Conservation (phyloP, 2,888 invertebrate species). For the Coleophora flavipennella region DNA sequence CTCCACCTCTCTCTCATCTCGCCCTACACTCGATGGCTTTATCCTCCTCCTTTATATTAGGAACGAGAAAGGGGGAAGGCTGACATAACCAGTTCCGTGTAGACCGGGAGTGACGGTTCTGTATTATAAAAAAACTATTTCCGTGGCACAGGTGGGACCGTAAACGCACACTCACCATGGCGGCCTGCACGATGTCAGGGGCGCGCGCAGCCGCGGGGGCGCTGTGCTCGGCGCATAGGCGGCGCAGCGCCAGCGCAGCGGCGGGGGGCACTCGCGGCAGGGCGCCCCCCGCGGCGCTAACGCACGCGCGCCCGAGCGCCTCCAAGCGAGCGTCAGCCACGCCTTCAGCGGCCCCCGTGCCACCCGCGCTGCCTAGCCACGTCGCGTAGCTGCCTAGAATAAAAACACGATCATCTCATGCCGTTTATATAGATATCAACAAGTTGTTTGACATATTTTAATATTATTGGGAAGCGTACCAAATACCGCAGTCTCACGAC, state of each 20-base stretch:
- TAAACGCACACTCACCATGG: slow-evolving; percentile 62
- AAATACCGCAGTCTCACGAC: too few relatives aligned
- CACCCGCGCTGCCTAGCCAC: slow-evolving; percentile 11
- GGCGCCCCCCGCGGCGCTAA: slow-evolving; percentile 57
- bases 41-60: too few relatives aligned
- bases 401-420: neutral
- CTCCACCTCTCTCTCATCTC: too few relatives aligned
- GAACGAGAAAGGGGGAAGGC: too few relatives aligned
- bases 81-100: too few relatives aligned
- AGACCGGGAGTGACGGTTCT: too few relatives aligned
- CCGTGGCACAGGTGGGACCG: too few relatives aligned
- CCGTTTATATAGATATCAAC: too few relatives aligned
- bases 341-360: slow-evolving; percentile 32
- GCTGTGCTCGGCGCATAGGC: slow-evolving; percentile 87
- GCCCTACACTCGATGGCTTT: too few relatives aligned
- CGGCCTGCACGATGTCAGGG: slow-evolving; percentile 80
- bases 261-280: slow-evolving; percentile 81
- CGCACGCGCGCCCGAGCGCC: slow-evolving; percentile 40
- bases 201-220: slow-evolving; percentile 82
- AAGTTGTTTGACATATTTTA: too few relatives aligned
- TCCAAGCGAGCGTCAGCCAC: slow-evolving; percentile 28
- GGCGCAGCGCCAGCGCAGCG: slow-evolving; percentile 88
- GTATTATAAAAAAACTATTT: too few relatives aligned
- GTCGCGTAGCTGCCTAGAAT: neutral
- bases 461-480: too few relatives aligned